Evolutionary conservation across 2,113 vertebrate species (phyloP).

Genomic region (Columba livia): DNA sequence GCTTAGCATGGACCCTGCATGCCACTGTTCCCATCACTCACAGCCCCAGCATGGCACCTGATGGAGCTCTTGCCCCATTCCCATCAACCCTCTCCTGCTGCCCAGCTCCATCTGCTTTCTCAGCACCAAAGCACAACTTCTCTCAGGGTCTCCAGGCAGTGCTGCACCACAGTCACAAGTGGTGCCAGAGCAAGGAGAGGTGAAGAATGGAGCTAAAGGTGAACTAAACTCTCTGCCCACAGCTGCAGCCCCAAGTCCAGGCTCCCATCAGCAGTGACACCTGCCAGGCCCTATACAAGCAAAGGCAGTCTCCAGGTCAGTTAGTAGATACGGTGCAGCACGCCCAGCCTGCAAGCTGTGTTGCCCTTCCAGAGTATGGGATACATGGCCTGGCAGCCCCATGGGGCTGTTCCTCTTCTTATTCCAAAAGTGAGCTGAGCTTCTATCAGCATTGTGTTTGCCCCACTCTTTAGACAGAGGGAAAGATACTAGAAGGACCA

Average conservation of each 20-base stretch:
- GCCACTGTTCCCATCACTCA: rapidly evolving
- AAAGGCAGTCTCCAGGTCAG: neutral
- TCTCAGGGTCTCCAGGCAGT: neutral
- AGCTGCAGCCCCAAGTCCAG: neutral
- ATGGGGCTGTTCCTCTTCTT: neutral
- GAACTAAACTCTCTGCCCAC: neutral
- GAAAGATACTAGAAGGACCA: neutral
- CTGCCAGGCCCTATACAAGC: neutral
- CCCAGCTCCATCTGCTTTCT: neutral
- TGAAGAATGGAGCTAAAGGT: neutral
- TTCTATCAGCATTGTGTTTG: neutral
- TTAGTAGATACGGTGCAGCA: neutral
- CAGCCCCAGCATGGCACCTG: neutral
- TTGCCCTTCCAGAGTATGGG: neutral
- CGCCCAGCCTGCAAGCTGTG: neutral
- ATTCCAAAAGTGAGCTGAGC: neutral
- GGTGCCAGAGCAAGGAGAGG: neutral
- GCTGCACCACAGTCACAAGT: neutral
- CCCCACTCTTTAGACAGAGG: neutral
- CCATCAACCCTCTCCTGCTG: neutral
- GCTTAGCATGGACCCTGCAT: neutral
- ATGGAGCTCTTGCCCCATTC: neutral
- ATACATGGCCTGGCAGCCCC: neutral
- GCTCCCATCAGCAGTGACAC: neutral
- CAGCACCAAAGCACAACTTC: neutral